These are phyloP conservation scores for Tetrax tetrax DNA, from an alignment of 2,113 vertebrate genomes.

Conservation along the genomic window DNA sequence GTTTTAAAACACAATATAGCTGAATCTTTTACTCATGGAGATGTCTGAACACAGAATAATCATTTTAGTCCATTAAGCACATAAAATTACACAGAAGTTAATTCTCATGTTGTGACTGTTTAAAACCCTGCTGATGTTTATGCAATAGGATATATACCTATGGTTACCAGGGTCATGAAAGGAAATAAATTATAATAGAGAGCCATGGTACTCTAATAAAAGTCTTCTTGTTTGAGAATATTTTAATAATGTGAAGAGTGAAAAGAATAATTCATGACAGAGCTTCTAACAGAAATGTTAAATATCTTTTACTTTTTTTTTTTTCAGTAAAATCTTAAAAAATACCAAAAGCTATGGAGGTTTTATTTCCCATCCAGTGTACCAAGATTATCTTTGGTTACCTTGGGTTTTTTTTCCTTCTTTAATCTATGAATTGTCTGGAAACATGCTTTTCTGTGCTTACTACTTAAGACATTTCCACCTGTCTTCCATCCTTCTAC, in stretches of 20 bases:
- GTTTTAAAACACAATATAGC: neutral
- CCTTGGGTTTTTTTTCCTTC: fast-evolving
- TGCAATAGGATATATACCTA: neutral
- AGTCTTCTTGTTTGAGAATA: neutral
- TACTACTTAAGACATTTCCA: neutral
- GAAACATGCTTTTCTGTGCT: neutral
- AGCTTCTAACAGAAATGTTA: neutral
- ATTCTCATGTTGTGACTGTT: neutral
- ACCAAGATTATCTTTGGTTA: neutral
- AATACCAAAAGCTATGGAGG: neutral
- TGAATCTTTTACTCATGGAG: neutral
- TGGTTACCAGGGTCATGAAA: neutral
- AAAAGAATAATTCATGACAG: neutral
- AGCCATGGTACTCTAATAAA: neutral
- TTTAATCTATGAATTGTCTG: neutral
- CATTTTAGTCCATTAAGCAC: neutral
- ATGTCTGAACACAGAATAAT: neutral
- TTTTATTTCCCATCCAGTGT: neutral
- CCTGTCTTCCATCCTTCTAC: neutral
- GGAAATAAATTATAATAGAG: neutral
- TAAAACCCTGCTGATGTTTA: neutral
- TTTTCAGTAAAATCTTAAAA: neutral
- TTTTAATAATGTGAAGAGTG: neutral
- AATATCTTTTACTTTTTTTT: neutral
- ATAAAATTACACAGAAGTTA: neutral